phyloP scores from a whole-genome alignment of 2,113 vertebrate genomes.

The Mola mola region DNA sequence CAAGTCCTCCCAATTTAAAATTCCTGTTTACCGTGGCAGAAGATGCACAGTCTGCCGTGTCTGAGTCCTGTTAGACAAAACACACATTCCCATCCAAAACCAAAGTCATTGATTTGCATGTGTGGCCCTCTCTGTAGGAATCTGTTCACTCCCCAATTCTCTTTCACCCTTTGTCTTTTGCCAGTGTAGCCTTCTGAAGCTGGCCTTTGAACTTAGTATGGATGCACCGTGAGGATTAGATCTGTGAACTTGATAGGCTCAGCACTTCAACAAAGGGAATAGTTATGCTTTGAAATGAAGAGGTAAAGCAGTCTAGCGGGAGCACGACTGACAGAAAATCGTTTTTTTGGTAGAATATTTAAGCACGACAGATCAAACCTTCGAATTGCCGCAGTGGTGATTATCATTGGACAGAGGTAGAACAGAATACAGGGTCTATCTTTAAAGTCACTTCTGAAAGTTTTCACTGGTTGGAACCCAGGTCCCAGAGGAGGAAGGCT shows the following conservation, averaged over 20 bases:
- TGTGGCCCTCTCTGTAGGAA: conserved; percentile 7
- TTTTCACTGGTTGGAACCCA: too few relatives aligned
- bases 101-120: conserved; percentile 27
- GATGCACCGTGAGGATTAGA: conserved; percentile 59
- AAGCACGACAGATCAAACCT: conserved; percentile 47
- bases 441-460: too few relatives aligned
- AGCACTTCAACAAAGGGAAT: conserved; percentile 71
- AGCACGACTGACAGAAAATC: conserved; percentile 28
- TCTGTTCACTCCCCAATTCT: conserved; percentile 42
- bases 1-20: conserved; percentile 40
- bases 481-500: too few relatives aligned
- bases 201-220: conserved; percentile 59
- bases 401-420: conserved; percentile 41
- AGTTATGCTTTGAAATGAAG: conserved; percentile 67
- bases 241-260: conserved; percentile 51
- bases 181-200: conserved; percentile 39
- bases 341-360: conserved; percentile 55
- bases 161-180: conserved; percentile 56
- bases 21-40: conserved; percentile 45
- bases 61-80: conserved; percentile 48
- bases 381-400: conserved; percentile 18
- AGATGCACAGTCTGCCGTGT: conserved; percentile 33
- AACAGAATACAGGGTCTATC: background rate
- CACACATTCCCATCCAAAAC: conserved; percentile 22
- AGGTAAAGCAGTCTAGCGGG: conserved; percentile 51